Base-by-base conservation (phyloP, 2,113 vertebrate species). In the Erinaceus europaeus region DNA sequence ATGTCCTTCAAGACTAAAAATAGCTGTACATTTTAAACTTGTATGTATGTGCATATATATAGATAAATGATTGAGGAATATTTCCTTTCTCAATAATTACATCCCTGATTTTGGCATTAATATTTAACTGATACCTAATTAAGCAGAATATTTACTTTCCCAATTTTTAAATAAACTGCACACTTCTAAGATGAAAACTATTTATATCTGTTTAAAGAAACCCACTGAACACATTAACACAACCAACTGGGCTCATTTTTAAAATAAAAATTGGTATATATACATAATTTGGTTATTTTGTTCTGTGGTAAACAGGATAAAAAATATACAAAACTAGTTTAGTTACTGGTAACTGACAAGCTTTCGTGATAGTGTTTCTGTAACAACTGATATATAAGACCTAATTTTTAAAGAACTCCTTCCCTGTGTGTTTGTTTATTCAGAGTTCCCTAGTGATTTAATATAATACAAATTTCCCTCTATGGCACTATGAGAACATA, bases 71-170 rank as follows among this genome's bases (percentile, higher is more conserved):
- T 68, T 76, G 23, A 92, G 20, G 18, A 40, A 82, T 67, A 73
- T 38, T 91, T 85, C 46, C 75, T 69, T 74, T 76, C 67, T 84
- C 38, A 79, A 52, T 72, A 76, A 86, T 61, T 86, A 40, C 9
- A 64, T 57, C 36, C 65, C 50, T 92, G 78, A 89, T 57, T 89
- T 93, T 81, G 32, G 18, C 71, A 87, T 93, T 82, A 50, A 83
- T 88, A 89, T 78, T 90, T 90, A 87, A 67, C 64, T 86, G 48
- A 87, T 77, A 44, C 4, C 32, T 81, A 90, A 89, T 92, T 87
- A 75, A 89, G 42, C 38, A 89, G 65, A 79, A 62, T 82, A 89
- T 86, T 93, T 72, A 64, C 42, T 73, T 93, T 34, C 2, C 36
- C 72, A 86, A 79, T 68, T 78, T 86, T 75, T n/a, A 85, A 84